Percentiles rank a stretch among this genome's conserved stretches.
phyloP scores from a whole-genome alignment of 2,113 vertebrate genomes.

The Ornithorhynchus anatinus region DNA sequence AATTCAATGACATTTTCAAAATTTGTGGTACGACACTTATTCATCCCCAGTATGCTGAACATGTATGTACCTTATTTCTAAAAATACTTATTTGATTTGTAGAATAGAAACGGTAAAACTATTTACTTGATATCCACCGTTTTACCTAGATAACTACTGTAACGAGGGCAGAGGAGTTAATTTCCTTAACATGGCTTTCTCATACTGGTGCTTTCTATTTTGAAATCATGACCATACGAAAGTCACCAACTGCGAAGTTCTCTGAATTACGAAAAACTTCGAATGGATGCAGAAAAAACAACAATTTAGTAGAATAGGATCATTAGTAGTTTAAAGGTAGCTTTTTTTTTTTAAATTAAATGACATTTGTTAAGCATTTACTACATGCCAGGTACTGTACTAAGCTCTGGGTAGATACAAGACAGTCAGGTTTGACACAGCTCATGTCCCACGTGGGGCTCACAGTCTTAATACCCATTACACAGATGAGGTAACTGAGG shows the following conservation, averaged over 20 bases:
- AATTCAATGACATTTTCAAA: background rate
- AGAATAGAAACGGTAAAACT: background rate
- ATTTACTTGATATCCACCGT: background rate
- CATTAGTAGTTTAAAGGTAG: no score
- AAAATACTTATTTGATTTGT: background rate
- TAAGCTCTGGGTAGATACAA: no score
- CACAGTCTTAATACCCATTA: no score
- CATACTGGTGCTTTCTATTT: background rate
- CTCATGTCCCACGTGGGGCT: no score
- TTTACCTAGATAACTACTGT: conserved; percentile 5
- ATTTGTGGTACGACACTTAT: background rate
- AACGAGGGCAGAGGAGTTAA: background rate
- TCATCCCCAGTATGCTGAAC: background rate
- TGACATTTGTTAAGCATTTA: no score
- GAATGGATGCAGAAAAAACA: conserved; percentile 6
- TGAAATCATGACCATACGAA: background rate
- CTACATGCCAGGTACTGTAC: no score
- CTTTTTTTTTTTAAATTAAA: no score
- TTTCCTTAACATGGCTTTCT: background rate
- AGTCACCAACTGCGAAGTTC: conserved; percentile 27
- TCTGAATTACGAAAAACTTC: background rate
- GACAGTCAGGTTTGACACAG: no score
- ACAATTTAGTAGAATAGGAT: background rate
- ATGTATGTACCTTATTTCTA: background rate
- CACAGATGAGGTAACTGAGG: no score